Evolutionary conservation across 2,113 vertebrate species (phyloP), one percentile per base, ranked within the genome.

Genomic region (Eclectus roratus): DNA sequence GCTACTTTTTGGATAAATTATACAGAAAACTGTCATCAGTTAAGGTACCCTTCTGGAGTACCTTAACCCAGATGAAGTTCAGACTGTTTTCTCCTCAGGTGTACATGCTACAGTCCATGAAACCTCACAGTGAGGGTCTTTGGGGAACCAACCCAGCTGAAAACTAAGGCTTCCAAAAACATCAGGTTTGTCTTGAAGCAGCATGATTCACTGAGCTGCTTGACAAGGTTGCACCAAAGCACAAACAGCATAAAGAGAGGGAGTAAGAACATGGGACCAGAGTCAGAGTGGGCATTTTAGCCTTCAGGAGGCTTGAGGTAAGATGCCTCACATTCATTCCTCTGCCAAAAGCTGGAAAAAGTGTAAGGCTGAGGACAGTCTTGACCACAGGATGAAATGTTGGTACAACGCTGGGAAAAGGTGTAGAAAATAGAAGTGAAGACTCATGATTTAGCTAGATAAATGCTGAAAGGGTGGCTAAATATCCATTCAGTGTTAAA

Each of bases 281-380:
- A 16, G 31, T 60, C 21, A 78, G 37, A 31, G 16, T 60, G 18
- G 9, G 9, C 41, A 80, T 17, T 29, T 41, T 31, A 89, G 37
- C 37, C 10, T 33, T 14, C 13, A 17, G 44, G 20, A 73, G 3
- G 13, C 21, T 29, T 63, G 3, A 31, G 8, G 9, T 47, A 35
- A 7, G 7, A 35, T 1, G 0, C 39, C 14, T 60, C 7, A 2
- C 3, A 17, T 84, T 73, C 21, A 63, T 2, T 33, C 25, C 5
- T 53, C 69, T 89, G n/a, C 21, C 25, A 71, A 84, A 86, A 89
- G 1, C 44, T 93, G 63, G 9, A 72, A 77, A n/a, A 69, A 61
- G 6, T 41, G 41, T 19, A 53, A 89, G n/a, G 23, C 25, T 86
- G 52, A 53, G 65, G 49, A 46, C 8, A 47, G 23, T 33, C 28